A percentile compares a stretch with the other conserved stretches of the same genome.
Conservation (phyloP, 2,797 vertebrate species). For the Macropus fuliginosus region DNA sequence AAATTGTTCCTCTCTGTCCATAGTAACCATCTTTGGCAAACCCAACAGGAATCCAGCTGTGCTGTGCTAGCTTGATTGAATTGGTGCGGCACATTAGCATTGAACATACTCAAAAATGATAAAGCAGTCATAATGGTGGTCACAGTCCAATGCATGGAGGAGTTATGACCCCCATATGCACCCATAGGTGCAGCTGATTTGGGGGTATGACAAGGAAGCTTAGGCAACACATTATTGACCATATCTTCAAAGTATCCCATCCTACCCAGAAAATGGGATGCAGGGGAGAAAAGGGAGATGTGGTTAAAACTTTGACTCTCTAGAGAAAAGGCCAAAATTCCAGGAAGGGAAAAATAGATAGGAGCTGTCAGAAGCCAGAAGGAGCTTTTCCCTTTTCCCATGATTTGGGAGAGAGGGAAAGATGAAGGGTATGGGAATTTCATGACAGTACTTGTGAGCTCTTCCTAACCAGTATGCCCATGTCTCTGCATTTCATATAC, state of each 20-base stretch:
- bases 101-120: not conserved
- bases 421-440: not conserved
- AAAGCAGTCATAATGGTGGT: not conserved
- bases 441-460: constrained; percentile 35
- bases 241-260: not conserved
- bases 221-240: not conserved
- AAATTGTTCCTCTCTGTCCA: not conserved
- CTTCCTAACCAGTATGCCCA: not conserved
- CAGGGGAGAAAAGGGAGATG: not conserved
- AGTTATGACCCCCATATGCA: not conserved
- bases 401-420: not conserved
- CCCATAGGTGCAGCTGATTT: not conserved
- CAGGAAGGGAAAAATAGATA: not conserved
- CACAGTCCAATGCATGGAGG: not conserved
- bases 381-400: not conserved
- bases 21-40: not conserved
- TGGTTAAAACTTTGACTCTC: not conserved
- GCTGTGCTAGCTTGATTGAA: not conserved
- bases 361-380: not conserved
- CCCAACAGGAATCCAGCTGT: not conserved
- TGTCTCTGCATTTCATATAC: not conserved
- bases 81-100: not conserved
- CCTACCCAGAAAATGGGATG: not conserved
- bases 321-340: not conserved
- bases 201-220: not conserved